phyloP scores from a whole-genome alignment of 2,888 invertebrate species.

The Cheilosia pagana region DNA sequence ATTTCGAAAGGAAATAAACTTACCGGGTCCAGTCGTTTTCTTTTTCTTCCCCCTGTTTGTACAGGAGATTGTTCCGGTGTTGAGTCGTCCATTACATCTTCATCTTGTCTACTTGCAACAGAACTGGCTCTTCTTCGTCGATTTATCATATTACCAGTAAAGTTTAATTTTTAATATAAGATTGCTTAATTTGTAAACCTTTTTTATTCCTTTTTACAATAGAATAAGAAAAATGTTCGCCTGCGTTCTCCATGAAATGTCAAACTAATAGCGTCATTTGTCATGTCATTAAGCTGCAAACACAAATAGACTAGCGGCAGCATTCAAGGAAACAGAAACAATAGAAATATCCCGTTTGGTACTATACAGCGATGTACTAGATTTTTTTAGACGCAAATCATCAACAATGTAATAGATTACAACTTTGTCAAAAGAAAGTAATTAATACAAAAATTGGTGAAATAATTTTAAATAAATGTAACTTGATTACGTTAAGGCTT shows the following conservation, averaged over 20 bases:
- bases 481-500: too few relatives aligned
- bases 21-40: slow-evolving; percentile 91
- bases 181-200: background rate
- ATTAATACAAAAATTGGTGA: too few relatives aligned
- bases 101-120: slow-evolving; percentile 90
- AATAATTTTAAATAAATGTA: too few relatives aligned
- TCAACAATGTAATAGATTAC: too few relatives aligned
- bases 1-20: slow-evolving; percentile 6
- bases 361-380: too few relatives aligned
- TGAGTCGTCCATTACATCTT: slow-evolving; percentile 89
- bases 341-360: too few relatives aligned
- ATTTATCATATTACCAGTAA: slow-evolving; percentile 85
- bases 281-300: too few relatives aligned
- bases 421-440: too few relatives aligned
- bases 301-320: background rate
- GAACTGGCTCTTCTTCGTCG: slow-evolving; percentile 93
- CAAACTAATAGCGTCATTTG: background rate
- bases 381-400: too few relatives aligned
- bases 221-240: background rate
- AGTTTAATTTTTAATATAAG: background rate
- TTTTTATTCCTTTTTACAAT: background rate
- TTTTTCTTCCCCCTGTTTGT: slow-evolving; percentile 85
- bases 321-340: background rate
- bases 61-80: slow-evolving; percentile 83
- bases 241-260: background rate